Evolutionary conservation across 2,797 vertebrate species (phyloP).

Genomic region (Argentina silus): DNA sequence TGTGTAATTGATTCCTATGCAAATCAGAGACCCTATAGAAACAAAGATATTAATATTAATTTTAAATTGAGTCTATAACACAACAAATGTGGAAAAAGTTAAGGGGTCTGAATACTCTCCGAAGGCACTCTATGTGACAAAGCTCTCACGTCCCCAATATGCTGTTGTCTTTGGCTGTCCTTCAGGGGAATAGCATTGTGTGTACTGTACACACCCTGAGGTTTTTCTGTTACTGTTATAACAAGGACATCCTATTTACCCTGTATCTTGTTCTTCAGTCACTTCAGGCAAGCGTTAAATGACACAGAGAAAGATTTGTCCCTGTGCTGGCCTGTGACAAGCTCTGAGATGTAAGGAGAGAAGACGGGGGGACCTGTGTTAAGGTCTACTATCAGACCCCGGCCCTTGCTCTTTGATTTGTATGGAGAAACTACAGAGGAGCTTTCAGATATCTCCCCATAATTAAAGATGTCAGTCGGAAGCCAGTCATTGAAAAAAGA

Average conservation of each 20-base stretch:
- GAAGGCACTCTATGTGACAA: too few species aligned
- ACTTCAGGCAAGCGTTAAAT: conserved; percentile 43
- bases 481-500: conserved; percentile 86
- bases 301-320: conserved; percentile 32
- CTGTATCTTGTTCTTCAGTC: conserved; percentile 23
- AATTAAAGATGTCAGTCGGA: conserved; percentile 98
- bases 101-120: too few species aligned
- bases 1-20: too few species aligned
- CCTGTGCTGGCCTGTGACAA: conserved; percentile 45
- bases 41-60: too few species aligned
- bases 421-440: conserved; percentile 82
- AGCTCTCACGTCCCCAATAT: conserved; percentile 3
- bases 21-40: too few species aligned
- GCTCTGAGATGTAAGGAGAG: conserved; percentile 55
- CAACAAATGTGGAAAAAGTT: too few species aligned
- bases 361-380: conserved; percentile 32
- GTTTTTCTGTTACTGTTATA: conserved; percentile 35
- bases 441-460: conserved; percentile 92
- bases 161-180: conserved; percentile 13
- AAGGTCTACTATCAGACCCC: conserved; percentile 12
- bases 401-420: conserved; percentile 62
- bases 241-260: conserved; percentile 49
- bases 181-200: conserved; percentile 34
- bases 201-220: conserved; percentile 27
- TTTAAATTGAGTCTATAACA: too few species aligned